phyloP scores from a whole-genome alignment of 2,888 invertebrate species.

The Zeuzera pyrina region DNA sequence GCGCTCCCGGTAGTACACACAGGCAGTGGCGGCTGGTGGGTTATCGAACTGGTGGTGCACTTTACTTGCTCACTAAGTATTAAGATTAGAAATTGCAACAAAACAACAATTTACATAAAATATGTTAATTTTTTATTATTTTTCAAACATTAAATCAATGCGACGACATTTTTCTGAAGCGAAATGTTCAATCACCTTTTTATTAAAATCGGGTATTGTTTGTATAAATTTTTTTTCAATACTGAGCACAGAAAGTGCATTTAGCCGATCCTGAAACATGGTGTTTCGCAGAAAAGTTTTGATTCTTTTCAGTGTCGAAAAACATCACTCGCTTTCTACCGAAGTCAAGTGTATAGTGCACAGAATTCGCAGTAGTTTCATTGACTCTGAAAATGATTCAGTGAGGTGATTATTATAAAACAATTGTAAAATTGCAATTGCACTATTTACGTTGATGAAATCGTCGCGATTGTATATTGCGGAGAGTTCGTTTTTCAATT shows the following conservation, averaged over 20 bases:
- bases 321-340: conserved; percentile 14
- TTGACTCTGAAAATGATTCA: conserved; percentile 4
- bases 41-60: too few species aligned
- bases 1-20: neutral
- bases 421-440: conserved; percentile 8
- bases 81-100: too few species aligned
- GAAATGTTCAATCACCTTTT: conserved; percentile 12
- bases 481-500: conserved; percentile 11
- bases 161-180: conserved; percentile 4
- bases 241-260: conserved; percentile 11
- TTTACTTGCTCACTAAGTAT: too few species aligned
- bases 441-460: conserved; percentile 9
- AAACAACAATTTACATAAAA: too few species aligned
- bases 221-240: conserved; percentile 12
- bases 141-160: too few species aligned
- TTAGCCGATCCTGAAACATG: conserved; percentile 13
- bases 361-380: conserved; percentile 8
- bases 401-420: conserved; percentile 4
- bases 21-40: too few species aligned
- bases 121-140: too few species aligned
- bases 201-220: conserved; percentile 9
- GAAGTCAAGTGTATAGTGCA: conserved; percentile 14
- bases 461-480: conserved; percentile 10
- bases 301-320: conserved; percentile 14
- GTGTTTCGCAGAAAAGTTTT: conserved; percentile 17